phyloP scores from a whole-genome alignment of 2,797 vertebrate species.

The Iguana delicatissima region DNA sequence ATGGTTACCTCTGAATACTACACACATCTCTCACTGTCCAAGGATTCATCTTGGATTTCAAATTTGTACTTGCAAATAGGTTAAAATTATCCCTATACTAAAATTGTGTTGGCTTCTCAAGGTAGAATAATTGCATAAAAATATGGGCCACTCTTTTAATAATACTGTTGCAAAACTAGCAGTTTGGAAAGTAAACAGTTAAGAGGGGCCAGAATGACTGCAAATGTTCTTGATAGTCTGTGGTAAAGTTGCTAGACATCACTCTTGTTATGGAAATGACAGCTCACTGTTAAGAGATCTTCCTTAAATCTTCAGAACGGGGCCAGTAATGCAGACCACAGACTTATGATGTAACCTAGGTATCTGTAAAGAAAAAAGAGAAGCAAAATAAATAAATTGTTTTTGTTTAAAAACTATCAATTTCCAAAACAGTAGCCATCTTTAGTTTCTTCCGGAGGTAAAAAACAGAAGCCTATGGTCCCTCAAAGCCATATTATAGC shows the following conservation, averaged over 20 bases:
- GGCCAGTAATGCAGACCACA: not conserved
- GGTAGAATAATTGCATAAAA: too few species aligned
- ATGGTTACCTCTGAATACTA: too few species aligned
- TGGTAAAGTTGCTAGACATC: not conserved
- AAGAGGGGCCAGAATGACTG: not conserved
- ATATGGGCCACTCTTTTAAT: too few species aligned
- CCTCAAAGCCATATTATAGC: too few species aligned
- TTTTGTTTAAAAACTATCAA: not conserved
- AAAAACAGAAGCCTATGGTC: too few species aligned
- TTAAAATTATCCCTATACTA: not conserved
- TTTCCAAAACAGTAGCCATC: not conserved
- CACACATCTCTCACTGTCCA: not conserved
- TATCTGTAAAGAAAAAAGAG: not conserved
- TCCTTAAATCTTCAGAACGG: not conserved
- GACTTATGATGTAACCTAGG: not conserved
- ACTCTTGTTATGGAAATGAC: not conserved
- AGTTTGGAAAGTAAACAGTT: not conserved
- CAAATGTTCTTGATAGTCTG: not conserved
- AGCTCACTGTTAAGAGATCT: not conserved
- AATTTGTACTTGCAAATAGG: not conserved
- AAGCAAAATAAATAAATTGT: not conserved
- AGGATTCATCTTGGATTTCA: not conserved
- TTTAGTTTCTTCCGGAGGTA: too few species aligned
- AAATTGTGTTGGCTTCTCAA: too few species aligned
- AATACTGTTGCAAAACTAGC: not conserved